phyloP scores from a whole-genome alignment of 2,888 invertebrate species.

The Ramazzottius varieornatus region DNA sequence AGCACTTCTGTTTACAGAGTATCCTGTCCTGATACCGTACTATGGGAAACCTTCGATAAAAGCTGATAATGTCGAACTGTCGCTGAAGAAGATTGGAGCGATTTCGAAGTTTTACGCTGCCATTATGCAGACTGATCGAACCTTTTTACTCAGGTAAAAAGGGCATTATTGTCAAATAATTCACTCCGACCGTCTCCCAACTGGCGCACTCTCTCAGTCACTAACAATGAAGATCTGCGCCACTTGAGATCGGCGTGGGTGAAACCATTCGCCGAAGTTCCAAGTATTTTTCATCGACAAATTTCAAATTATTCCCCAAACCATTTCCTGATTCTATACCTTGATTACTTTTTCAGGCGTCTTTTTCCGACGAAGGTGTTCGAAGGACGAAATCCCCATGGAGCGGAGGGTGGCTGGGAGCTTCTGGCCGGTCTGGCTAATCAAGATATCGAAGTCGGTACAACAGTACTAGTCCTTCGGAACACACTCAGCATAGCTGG shows the following conservation, averaged over 20 bases:
- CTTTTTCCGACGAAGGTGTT: neutral
- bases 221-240: too few relatives aligned
- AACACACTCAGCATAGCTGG: neutral
- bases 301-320: too few relatives aligned
- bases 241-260: too few relatives aligned
- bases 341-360: neutral
- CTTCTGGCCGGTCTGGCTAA: neutral
- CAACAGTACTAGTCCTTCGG: neutral
- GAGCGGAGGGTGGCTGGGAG: neutral
- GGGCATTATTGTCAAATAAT: too few relatives aligned
- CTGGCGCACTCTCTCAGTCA: too few relatives aligned
- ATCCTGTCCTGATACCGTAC: neutral
- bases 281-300: too few relatives aligned
- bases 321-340: too few relatives aligned
- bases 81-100: neutral
- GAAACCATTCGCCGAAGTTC: too few relatives aligned
- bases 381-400: neutral
- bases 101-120: slow-evolving; percentile 1
- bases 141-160: neutral
- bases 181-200: too few relatives aligned
- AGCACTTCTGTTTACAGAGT: neutral
- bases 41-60: neutral
- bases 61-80: neutral
- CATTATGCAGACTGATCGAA: neutral
- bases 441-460: neutral